Conservation (phyloP, 2,888 invertebrate genomes). For the Fragum sueziense region DNA sequence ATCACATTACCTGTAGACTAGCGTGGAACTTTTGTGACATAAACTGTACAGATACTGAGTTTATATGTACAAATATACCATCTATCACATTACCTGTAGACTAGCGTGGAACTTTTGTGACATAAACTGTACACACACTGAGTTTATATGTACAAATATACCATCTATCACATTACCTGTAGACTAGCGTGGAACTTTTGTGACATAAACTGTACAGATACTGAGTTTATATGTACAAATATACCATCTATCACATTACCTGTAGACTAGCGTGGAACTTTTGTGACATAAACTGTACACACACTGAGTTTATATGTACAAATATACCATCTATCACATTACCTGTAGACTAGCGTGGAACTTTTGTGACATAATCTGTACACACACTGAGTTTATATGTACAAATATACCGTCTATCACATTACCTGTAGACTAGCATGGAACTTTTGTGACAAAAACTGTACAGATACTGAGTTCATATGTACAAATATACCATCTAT, state of each 20-base stretch:
- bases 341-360: slow-evolving; percentile 98
- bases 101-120: slow-evolving; percentile 98
- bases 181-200: slow-evolving; percentile 97
- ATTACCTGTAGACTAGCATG: slow-evolving; percentile 96
- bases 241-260: slow-evolving; percentile 98
- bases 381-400: slow-evolving; percentile 95
- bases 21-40: slow-evolving; percentile 97
- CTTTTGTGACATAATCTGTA: slow-evolving; percentile 96
- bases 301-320: slow-evolving; percentile 96
- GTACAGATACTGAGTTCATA: slow-evolving; percentile 96
- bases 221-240: slow-evolving; percentile 96
- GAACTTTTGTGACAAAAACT: slow-evolving; percentile 97
- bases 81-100: slow-evolving; percentile 97
- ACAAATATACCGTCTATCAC: slow-evolving; percentile 99
- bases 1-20: slow-evolving; percentile 96
- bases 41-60: slow-evolving; percentile 96
- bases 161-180: slow-evolving; percentile 98
- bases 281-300: slow-evolving; percentile 95
- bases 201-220: slow-evolving; percentile 96
- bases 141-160: slow-evolving; percentile 97
- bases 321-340: slow-evolving; percentile 97
- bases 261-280: slow-evolving; percentile 98
- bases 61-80: slow-evolving; percentile 97
- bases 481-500: slow-evolving; percentile 98
- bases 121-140: slow-evolving; percentile 95